phyloP scores from a whole-genome alignment of 35 echinoderm and acorn worm species.

The Ophiothrix spiculata region DNA sequence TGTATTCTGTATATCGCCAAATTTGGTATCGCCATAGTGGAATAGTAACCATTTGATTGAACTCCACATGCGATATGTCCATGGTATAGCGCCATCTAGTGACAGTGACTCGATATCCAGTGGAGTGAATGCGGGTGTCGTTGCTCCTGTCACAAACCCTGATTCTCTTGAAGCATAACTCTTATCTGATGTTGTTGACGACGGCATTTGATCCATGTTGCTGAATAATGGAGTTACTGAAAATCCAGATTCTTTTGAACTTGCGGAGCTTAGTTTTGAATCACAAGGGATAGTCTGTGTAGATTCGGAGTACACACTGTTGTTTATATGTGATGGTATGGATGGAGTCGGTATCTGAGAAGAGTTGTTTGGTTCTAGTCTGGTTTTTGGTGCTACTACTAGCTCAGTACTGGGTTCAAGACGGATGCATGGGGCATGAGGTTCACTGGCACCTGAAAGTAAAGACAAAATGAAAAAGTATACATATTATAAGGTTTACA shows the following conservation, averaged over 20 bases:
- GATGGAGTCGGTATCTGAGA: background rate
- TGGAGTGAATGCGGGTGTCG: slow-evolving; percentile 24
- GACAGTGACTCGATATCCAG: slow-evolving; percentile 47
- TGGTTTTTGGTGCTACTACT: slow-evolving; percentile 63
- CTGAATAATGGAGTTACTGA: slow-evolving; percentile 37
- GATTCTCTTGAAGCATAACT: slow-evolving; percentile 13
- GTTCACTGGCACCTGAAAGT: slow-evolving; percentile 66
- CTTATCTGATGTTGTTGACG: slow-evolving; percentile 19
- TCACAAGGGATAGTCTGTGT: background rate
- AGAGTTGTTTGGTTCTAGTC: slow-evolving; percentile 12
- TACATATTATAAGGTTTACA: too few species aligned
- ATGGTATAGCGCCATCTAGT: slow-evolving; percentile 64
- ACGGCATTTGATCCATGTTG: slow-evolving; percentile 66
- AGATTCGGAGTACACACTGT: background rate
- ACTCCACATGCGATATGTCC: slow-evolving; percentile 68
- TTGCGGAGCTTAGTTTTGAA: slow-evolving; percentile 16
- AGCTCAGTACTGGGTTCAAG: slow-evolving; percentile 89
- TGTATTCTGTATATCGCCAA: background rate
- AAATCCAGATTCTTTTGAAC: slow-evolving; percentile 31
- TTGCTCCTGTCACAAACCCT: slow-evolving; percentile 16
- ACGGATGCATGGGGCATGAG: slow-evolving; percentile 57
- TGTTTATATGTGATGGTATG: background rate
- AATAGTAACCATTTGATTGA: slow-evolving; percentile 38
- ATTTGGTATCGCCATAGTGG: slow-evolving; percentile 18
- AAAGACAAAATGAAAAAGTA: too few species aligned